These are phyloP conservation scores for Anthoscopus minutus DNA, from an alignment of 2,113 vertebrate genomes.

Conservation along the genomic window DNA sequence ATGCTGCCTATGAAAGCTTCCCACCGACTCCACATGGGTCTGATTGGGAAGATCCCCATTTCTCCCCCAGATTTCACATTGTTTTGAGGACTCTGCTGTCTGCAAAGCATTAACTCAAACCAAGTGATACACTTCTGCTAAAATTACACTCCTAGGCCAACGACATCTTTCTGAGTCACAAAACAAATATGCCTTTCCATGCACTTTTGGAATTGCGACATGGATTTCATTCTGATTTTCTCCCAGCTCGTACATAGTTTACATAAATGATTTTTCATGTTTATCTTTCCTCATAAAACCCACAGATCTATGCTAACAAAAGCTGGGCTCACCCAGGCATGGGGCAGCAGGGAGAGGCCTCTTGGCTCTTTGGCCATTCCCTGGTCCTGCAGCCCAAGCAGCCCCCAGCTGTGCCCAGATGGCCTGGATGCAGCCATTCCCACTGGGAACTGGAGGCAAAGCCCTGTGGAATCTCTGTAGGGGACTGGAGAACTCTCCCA, in stretches of 20 bases:
- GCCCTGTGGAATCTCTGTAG: too few relatives aligned
- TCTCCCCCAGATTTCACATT: neutral
- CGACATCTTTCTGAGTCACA: neutral
- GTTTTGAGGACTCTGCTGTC: neutral
- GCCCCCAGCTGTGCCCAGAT: neutral
- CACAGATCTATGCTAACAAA: neutral
- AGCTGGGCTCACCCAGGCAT: neutral
- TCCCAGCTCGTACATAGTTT: neutral
- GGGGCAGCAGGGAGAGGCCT: neutral
- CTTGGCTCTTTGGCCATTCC: neutral
- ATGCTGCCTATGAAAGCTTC: neutral
- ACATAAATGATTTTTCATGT: neutral
- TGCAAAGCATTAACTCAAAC: neutral
- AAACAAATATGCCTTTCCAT: neutral
- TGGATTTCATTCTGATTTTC: neutral
- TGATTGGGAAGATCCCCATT: neutral
- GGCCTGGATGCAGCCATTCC: neutral
- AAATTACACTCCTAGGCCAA: neutral
- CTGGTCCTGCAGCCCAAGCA: neutral
- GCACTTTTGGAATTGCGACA: neutral
- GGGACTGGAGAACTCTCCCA: neutral
- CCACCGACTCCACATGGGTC: fast-evolving
- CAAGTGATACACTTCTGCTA: neutral
- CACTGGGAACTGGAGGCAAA: neutral
- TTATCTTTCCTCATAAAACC: neutral